Evolutionary conservation across 1,140 invertebrate species (phyloP).

Genomic region (Zophobas morio): DNA sequence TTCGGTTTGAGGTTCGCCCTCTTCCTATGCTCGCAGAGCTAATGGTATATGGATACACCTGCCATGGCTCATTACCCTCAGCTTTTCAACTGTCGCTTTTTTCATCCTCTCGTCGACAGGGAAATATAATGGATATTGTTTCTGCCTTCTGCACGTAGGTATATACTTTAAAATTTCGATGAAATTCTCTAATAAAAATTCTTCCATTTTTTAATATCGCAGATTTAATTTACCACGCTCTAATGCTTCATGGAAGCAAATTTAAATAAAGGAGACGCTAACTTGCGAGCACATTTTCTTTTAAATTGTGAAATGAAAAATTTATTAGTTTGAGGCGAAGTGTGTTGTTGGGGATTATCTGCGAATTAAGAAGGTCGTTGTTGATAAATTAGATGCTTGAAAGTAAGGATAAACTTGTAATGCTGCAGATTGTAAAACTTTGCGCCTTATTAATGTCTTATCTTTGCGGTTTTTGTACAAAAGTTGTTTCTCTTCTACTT

Average conservation of each 20-base stretch:
- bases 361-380: constrained; percentile 4
- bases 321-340: constrained; percentile 18
- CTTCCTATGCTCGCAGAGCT: constrained; percentile 14
- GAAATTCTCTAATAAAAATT: constrained; percentile 23
- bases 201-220: constrained; percentile 29
- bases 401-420: constrained; percentile 22
- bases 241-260: neutral
- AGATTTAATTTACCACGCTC: constrained; percentile 35
- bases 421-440: neutral
- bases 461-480: no score
- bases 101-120: constrained; percentile 41
- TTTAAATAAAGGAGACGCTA: neutral
- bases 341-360: constrained; percentile 20
- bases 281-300: neutral
- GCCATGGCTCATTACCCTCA: constrained; percentile 50
- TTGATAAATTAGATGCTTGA: constrained; percentile 1
- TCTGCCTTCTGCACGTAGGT: constrained; percentile 22
- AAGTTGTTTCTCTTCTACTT: no score
- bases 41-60: constrained; percentile 53
- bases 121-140: constrained; percentile 50
- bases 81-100: constrained; percentile 51
- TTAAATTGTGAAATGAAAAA: constrained; percentile 6
- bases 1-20: constrained; percentile 29
- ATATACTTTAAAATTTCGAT: constrained; percentile 9
- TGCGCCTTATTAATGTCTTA: no score